Base-by-base conservation (phyloP, 2,797 vertebrate genomes). In the Mionectes olivaceus region DNA sequence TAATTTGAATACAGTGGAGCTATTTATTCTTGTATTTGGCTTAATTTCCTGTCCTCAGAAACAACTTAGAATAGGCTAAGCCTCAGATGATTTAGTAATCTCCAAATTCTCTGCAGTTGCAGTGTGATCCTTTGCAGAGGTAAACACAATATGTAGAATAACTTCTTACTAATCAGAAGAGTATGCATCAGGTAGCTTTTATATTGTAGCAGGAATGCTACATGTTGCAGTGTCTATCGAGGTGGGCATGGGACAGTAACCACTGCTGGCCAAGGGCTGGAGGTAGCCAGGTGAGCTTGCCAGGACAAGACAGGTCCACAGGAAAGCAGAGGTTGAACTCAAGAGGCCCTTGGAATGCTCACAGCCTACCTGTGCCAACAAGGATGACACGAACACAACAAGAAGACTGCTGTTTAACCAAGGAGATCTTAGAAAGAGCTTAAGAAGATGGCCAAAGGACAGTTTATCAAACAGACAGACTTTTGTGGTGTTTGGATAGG, bases 321-420 rank as follows among this genome's bases (percentile, higher is more conserved):
- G 43, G 8, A 9, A 2, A 46, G 46, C 37, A 74, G 35, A 87
- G 41, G 30, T 22, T 63, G 35, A 67, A 55, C 17, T 9, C 3
- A 8, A 37, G 17, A 28, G 14, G 10, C 4, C 24, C 37, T 46
- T 5, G 16, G 60, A 24, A 25, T 9, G 7, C 23, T 57, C 22
- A n/a, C 19, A 55, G n/a, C 12, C n/a, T 52, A 33, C n/a, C 24
- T 64, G 19, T 0, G 1, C 22, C 41, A 61, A 73, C 0, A 0
- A 7, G 28, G 46, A 28, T 41, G 46, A 79, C 37, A 52, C 2
- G 52, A 83, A 78, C 25, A 61, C 11, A 46, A 35, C 0, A 52
- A 41, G 7, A 75, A 25, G 33, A 14, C 18, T 41, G 22, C 46
- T 64, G 11, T 71, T 89, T 30, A 65, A 64, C 13, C 22, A 63